phyloP scores from a whole-genome alignment of 2,888 invertebrate genomes.

The Lasioglossum lativentre region DNA sequence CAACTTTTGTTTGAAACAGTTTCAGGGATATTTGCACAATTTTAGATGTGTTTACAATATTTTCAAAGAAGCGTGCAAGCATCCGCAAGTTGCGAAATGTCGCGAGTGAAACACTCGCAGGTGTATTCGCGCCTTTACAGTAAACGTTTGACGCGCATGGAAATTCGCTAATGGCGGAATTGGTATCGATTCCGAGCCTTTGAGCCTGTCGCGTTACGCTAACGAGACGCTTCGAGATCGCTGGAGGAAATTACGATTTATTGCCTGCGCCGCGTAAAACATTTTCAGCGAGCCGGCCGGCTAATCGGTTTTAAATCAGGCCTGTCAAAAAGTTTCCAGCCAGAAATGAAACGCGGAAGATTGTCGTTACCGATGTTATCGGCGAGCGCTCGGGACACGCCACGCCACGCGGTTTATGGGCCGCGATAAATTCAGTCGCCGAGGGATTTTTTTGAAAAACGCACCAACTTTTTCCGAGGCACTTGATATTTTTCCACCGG shows the following conservation, averaged over 20 bases:
- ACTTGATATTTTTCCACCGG: not conserved
- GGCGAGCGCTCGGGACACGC: not conserved
- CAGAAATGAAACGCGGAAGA: not conserved
- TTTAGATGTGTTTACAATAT: not conserved
- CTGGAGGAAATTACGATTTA: slow-evolving; percentile 1
- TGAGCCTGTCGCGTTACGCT: not conserved
- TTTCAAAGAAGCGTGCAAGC: not conserved
- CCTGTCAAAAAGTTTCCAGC: not conserved
- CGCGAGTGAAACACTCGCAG: not conserved
- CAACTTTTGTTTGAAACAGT: not conserved
- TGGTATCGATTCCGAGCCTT: not conserved
- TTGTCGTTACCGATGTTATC: not conserved
- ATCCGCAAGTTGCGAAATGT: too few relatives aligned
- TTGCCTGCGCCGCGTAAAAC: not conserved
- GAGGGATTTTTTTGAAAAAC: slow-evolving; percentile 28
- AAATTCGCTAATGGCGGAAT: not conserved
- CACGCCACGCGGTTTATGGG: not conserved
- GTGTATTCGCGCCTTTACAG: not conserved
- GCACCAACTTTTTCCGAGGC: not conserved
- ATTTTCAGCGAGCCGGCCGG: not conserved
- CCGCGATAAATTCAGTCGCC: slow-evolving; percentile 26
- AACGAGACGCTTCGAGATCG: slow-evolving; percentile 2
- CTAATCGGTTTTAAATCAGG: slow-evolving; percentile 10
- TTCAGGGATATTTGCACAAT: not conserved
- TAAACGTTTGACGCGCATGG: not conserved